Evolutionary conservation across 2,888 invertebrate genomes (phyloP), one percentile per base, ranked within the genome.

Genomic region (Congeria kusceri): DNA sequence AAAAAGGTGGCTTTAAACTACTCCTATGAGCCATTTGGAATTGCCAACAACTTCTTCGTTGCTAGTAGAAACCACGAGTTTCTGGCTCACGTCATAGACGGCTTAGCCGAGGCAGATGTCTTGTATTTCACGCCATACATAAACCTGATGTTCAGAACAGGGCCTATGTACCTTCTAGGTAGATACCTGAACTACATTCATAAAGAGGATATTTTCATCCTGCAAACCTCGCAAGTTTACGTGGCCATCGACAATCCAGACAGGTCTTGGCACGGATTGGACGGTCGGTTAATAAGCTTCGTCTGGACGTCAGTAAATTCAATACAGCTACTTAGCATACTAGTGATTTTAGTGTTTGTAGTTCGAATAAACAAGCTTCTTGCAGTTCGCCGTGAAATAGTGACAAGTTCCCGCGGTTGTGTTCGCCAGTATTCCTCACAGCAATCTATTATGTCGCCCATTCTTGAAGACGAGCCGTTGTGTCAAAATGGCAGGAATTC

Each of bases 41-140:
- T 78, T 15, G 73, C 78, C 2, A 78, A 78, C 28, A 73, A 78
- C 49, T 78, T 78, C 28, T 78, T 78, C 44, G 62, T 70, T 0
- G 73, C 73, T 7, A 69, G 67, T 29, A 64, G 56, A 18, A 73
- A 78, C 44, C 69, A 69, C 39, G 78, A 78, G 56, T 78, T 78
- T 46, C 69, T 78, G 73, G 78, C 69, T 28, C 78, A 78, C 58
- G 78, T 78, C 3, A 69, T 78, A 7, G 78, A 78, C 70, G 78
- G 78, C 5, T 25, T 78, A 3, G 73, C 73, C 20, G 73, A 69
- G 29, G 78, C 78, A 0, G 78, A 78, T 47, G 66, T 78, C 1
- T 49, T 78, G 32, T 78, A 78, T 59, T 64, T 78, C 47, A 78
- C 78, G 5, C 78, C 78, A 44, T 78, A 73, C 39, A 44, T 78